Percentiles rank a stretch among this genome's conserved stretches.
These are phyloP conservation scores for Saguinus oedipus DNA, from an alignment of 2,797 vertebrate species.

Conservation along the genomic window DNA sequence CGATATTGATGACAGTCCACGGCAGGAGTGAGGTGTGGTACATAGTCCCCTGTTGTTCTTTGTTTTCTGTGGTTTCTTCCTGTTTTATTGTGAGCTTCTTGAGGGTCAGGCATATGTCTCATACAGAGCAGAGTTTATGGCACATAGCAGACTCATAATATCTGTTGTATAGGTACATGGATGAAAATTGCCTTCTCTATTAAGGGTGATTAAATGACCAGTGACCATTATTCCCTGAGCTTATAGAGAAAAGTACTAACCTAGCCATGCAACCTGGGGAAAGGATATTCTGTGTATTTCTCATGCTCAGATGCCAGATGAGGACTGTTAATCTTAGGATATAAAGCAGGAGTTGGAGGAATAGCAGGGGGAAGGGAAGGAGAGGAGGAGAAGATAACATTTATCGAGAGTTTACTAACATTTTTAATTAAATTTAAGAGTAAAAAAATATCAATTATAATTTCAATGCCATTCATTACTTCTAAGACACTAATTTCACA, in stretches of 20 bases:
- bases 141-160: not conserved
- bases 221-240: not conserved
- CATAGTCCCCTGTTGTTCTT: not conserved
- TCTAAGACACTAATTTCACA: not conserved
- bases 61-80: not conserved
- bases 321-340: not conserved
- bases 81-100: not conserved
- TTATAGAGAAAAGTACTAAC: not conserved
- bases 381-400: not conserved
- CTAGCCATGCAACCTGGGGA: not conserved
- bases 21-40: accelerated
- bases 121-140: not conserved
- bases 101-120: not conserved
- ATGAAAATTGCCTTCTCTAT: not conserved
- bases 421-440: not conserved
- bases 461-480: not conserved
- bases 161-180: not conserved
- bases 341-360: not conserved
- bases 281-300: not conserved
- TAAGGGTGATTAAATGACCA: not conserved
- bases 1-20: not conserved
- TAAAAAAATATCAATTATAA: not conserved
- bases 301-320: not conserved
- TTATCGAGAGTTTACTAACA: not conserved
- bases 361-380: not conserved